Conservation (phyloP, 1,140 invertebrate genomes). For the Branchinecta lynchi region DNA sequence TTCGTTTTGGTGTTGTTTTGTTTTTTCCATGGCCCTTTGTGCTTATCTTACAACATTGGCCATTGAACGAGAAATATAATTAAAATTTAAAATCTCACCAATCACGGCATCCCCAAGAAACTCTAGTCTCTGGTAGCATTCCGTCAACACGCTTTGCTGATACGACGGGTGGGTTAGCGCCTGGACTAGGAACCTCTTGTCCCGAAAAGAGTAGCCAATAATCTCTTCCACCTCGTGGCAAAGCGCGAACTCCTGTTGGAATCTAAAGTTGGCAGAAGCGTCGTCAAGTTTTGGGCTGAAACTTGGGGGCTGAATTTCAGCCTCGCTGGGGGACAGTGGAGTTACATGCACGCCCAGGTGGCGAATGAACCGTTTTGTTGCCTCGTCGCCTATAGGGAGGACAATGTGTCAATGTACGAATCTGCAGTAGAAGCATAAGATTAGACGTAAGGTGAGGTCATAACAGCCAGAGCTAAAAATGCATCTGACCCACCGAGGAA, state of each 20-base stretch:
- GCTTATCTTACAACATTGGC: too few species aligned
- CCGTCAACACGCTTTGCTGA: slow-evolving; percentile 36
- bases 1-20: too few species aligned
- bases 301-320: too few species aligned
- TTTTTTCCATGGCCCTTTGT: too few species aligned
- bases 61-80: too few species aligned
- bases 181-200: slow-evolving; percentile 25
- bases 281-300: too few species aligned
- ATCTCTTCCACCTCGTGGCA: slow-evolving; percentile 21
- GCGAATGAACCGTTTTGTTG: slow-evolving; percentile 14
- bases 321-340: background rate
- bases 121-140: slow-evolving; percentile 42
- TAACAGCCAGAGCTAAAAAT: too few species aligned
- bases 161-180: slow-evolving; percentile 43
- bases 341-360: background rate
- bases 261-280: too few species aligned
- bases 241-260: background rate
- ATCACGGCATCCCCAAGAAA: slow-evolving; percentile 46
- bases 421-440: too few species aligned
- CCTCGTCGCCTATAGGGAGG: slow-evolving; percentile 7
- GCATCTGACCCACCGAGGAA: too few species aligned
- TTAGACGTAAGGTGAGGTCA: too few species aligned
- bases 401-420: slow-evolving; percentile 27
- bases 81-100: slow-evolving; percentile 26
- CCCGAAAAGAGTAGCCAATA: slow-evolving; percentile 25